Base-by-base conservation (phyloP, 2,113 vertebrate genomes). In the Proterorhinus semilunaris region DNA sequence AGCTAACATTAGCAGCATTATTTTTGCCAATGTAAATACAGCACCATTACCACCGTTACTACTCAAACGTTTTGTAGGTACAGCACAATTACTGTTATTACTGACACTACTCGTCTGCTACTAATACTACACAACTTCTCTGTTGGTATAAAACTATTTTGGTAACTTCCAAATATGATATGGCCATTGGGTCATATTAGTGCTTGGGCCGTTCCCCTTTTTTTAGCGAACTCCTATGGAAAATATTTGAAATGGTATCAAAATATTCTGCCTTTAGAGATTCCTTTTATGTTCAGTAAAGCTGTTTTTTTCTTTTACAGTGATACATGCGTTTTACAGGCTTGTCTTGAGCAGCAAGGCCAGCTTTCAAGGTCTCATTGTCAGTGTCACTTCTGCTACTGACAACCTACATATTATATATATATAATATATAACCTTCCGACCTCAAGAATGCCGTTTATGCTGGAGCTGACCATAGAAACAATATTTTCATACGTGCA, bases 321-420 rank as follows among this genome's bases (percentile, higher is more conserved):
- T 58, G 4, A 58, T 58, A 13, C 13, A 58, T 13, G 27, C 55
- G 8, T 58, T 58, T 36, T 17, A n/a, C n/a, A n/a, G n/a, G 17
- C 0, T 15, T 8, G 53, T 27, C 17, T 10, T 55, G 10, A 5
- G 54, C 8, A 27, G 9, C 21, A 10, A 11, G 11, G 54, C 9
- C 54, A 10, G 8, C 68, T 70, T 77, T 80, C 10, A 10, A 57
- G 16, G n/a, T 8, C 16, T 21, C 2, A 9, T 57, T 57, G 54
- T 57, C 5, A 6, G 74, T 81, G 69, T 82, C 81, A 65, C 83
- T 78, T 83, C 71, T 82, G 54, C 78, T 69, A 68, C 76, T 80
- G 75, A 65, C 80, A 88, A 52, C 66, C 54, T 51, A 51, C 58
- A n/a, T n/a, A n/a, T n/a, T n/a, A n/a, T n/a, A n/a, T n/a, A n/a